These are phyloP conservation scores for Prunella fulvescens DNA, from an alignment of 2,113 vertebrate genomes.

Conservation along the genomic window DNA sequence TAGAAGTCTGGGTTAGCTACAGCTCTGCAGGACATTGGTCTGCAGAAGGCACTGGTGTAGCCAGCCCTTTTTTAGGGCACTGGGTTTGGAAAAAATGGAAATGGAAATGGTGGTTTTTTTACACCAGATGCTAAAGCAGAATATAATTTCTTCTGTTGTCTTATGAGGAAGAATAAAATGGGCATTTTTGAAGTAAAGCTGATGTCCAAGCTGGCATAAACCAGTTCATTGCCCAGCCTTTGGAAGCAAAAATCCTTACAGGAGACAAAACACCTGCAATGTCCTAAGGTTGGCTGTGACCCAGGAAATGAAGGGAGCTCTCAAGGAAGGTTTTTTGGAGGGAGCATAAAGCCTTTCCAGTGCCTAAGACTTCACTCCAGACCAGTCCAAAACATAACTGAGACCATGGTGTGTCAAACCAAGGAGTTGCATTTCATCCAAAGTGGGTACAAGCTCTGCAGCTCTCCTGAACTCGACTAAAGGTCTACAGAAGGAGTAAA, in stretches of 20 bases:
- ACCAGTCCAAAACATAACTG: not conserved
- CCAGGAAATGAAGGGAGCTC: not conserved
- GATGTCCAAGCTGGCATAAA: not conserved
- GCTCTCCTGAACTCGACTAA: not conserved
- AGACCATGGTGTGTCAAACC: rapidly evolving
- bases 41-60: not conserved
- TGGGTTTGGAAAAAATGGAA: not conserved
- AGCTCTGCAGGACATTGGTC: not conserved
- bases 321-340: not conserved
- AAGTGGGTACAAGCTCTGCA: not conserved
- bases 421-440: not conserved
- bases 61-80: not conserved
- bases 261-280: not conserved
- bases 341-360: not conserved
- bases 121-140: not conserved
- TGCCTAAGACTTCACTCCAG: not conserved
- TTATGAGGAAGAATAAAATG: not conserved
- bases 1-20: not conserved
- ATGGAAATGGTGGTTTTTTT: not conserved
- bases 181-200: not conserved
- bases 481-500: not conserved
- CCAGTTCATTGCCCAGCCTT: not conserved
- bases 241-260: not conserved
- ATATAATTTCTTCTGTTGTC: not conserved
- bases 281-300: not conserved